phyloP scores from a whole-genome alignment of 2,113 vertebrate species.

The Platysternon megacephalum region DNA sequence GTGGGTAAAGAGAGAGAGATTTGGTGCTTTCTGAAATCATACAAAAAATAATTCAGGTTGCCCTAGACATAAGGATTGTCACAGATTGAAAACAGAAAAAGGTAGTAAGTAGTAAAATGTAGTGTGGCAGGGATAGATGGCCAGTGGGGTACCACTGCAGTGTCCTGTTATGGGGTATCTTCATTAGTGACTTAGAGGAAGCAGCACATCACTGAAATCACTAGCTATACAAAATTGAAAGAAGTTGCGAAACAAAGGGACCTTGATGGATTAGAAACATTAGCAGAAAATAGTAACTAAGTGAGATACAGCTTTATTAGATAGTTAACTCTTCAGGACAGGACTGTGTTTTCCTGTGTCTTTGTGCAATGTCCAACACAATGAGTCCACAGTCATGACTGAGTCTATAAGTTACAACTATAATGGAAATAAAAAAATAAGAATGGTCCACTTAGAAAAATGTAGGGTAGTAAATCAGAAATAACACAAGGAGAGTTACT shows the following conservation, averaged over 20 bases:
- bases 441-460: no score
- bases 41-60: neutral
- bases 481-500: no score
- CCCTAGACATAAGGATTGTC: neutral
- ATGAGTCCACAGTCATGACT: no score
- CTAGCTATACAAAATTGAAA: neutral
- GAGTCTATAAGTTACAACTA: no score
- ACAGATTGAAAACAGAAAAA: neutral
- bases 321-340: no score
- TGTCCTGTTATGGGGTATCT: neutral
- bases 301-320: no score
- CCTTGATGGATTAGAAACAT: neutral
- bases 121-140: neutral
- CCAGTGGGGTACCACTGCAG: neutral
- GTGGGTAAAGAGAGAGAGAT: neutral
- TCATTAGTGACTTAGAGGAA: neutral
- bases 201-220: neutral
- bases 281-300: neutral
- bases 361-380: no score
- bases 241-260: neutral
- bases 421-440: no score
- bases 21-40: neutral
- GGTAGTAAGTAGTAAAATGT: neutral
- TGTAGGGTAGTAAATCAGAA: no score
- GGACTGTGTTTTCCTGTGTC: no score